Percentiles rank a stretch among this genome's conserved stretches.
Conservation (phyloP, 1,140 invertebrate species). For the Galleria mellonella region DNA sequence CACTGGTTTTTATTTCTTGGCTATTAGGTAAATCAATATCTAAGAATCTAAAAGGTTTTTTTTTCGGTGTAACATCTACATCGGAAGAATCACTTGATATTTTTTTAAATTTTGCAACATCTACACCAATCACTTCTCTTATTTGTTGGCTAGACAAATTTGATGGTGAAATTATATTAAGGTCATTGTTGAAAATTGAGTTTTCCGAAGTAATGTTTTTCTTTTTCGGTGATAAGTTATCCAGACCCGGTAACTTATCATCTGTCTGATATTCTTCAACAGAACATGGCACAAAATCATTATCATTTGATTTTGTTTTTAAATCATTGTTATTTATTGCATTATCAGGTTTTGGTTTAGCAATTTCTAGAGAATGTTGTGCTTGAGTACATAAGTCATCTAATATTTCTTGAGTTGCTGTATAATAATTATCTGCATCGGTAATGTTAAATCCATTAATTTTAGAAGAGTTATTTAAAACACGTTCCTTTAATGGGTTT, state of each 20-base stretch:
- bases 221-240: conserved; percentile 7
- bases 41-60: conserved; percentile 30
- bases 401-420: conserved; percentile 52
- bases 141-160: conserved; percentile 27
- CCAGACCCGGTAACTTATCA: conserved; percentile 8
- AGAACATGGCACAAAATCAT: conserved; percentile 14
- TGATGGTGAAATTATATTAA: not conserved
- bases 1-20: conserved; percentile 48
- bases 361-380: conserved; percentile 8
- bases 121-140: conserved; percentile 20
- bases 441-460: conserved; percentile 2
- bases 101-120: conserved; percentile 14
- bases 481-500: conserved; percentile 8
- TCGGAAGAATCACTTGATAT: conserved; percentile 36
- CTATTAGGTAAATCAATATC: conserved; percentile 43
- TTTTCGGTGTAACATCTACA: conserved; percentile 42
- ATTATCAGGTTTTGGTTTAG: too few relatives aligned
- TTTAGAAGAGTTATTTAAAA: conserved; percentile 6
- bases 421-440: conserved; percentile 44
- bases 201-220: too few relatives aligned
- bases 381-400: conserved; percentile 50
- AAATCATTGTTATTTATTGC: not conserved
- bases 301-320: not conserved
- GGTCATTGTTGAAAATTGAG: too few relatives aligned
- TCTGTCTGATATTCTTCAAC: conserved; percentile 10